phyloP scores from a whole-genome alignment of 30 jellyfish, hydroid and myxozoan species.

The Mastigias papua region DNA sequence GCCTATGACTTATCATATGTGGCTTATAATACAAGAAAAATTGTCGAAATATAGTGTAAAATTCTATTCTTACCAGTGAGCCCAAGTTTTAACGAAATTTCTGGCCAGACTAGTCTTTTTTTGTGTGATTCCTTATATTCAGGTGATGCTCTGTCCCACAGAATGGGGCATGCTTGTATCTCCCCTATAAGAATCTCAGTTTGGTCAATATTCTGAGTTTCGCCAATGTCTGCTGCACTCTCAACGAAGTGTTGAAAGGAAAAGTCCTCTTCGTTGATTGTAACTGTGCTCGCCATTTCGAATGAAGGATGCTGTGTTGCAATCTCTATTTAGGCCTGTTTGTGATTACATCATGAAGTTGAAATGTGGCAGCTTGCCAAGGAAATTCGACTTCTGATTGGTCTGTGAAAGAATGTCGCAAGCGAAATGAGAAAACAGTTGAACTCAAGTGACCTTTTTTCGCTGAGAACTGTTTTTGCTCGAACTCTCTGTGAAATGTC shows the following conservation, averaged over 20 bases:
- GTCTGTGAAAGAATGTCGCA: background rate
- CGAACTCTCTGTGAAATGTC: too few relatives aligned
- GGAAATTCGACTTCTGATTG: constrained; percentile 1
- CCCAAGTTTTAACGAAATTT: background rate
- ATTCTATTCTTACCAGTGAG: constrained; percentile 1
- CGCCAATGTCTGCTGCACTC: background rate
- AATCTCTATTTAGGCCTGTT: constrained; percentile 16
- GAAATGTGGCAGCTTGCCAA: background rate
- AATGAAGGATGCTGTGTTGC: background rate
- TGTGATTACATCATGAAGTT: background rate
- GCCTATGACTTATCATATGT: too few relatives aligned
- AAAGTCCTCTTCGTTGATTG: background rate
- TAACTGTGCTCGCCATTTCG: constrained; percentile 11
- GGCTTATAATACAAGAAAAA: too few relatives aligned
- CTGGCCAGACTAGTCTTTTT: constrained; percentile 14
- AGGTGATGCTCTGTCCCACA: constrained; percentile 12
- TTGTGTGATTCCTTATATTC: constrained; percentile 7
- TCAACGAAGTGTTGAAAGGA: background rate
- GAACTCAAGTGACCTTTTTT: background rate
- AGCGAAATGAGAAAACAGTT: constrained; percentile 21
- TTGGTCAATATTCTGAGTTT: background rate
- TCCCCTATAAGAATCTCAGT: constrained; percentile 8
- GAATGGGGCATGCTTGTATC: constrained; percentile 20
- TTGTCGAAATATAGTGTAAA: too few relatives aligned
- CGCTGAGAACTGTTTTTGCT: too few relatives aligned